Conservation (phyloP, 2,113 vertebrate species). For the Butorides virescens region DNA sequence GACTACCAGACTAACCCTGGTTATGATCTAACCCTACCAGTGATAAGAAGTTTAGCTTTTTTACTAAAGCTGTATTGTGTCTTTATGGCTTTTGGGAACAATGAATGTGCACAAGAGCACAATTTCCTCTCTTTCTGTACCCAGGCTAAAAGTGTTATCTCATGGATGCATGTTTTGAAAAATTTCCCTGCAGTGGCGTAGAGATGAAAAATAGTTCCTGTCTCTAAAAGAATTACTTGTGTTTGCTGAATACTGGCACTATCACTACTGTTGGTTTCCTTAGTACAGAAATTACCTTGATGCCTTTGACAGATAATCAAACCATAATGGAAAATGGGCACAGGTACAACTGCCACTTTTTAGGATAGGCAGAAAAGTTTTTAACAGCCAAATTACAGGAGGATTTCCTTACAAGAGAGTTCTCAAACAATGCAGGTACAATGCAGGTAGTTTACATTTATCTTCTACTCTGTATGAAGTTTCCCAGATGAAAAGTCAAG, state of each 20-base stretch:
- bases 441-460: neutral
- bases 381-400: slow-evolving; percentile 33
- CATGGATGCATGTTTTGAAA: slow-evolving; percentile 20
- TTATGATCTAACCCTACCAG: neutral
- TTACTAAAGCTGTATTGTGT: neutral
- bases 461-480: neutral
- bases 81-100: slow-evolving; percentile 29
- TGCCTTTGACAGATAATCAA: slow-evolving; percentile 60
- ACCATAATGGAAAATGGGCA: slow-evolving; percentile 67
- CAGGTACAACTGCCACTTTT: slow-evolving; percentile 4
- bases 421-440: neutral
- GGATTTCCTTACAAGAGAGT: neutral
- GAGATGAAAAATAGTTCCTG: slow-evolving; percentile 32
- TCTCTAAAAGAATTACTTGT: neutral
- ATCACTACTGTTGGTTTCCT: slow-evolving; percentile 34
- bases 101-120: neutral
- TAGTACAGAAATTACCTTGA: slow-evolving; percentile 36
- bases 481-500: neutral
- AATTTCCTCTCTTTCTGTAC: slow-evolving; percentile 31
- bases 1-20: neutral
- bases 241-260: slow-evolving; percentile 38
- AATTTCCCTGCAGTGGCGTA: neutral
- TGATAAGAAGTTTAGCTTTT: neutral
- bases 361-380: neutral
- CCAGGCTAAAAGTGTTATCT: slow-evolving; percentile 37